Conservation (phyloP, 2,797 vertebrate species). For the Apodemus agrarius region DNA sequence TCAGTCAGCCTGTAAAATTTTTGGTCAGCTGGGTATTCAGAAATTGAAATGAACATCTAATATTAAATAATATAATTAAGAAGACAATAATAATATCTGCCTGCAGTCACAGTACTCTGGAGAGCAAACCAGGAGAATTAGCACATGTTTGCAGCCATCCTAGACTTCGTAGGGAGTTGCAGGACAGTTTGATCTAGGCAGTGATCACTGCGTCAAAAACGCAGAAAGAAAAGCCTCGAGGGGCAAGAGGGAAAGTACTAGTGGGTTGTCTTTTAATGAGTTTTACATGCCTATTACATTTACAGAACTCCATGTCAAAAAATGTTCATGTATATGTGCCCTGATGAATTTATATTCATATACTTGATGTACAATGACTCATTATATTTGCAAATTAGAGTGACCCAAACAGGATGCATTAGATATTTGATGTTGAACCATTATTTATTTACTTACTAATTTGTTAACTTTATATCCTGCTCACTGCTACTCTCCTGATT, state of each 20-base stretch:
- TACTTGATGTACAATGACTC: background rate
- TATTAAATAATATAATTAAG: background rate
- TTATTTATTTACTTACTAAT: background rate
- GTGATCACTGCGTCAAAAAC: background rate
- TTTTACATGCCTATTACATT: background rate
- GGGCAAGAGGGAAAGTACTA: background rate
- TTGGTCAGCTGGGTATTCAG: background rate
- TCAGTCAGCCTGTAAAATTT: background rate
- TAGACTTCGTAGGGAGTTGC: background rate
- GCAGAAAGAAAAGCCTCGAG: background rate
- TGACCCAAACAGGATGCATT: background rate
- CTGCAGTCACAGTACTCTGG: background rate
- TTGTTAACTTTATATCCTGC: background rate
- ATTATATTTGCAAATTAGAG: constrained; percentile 1
- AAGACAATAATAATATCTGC: background rate
- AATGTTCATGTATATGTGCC: background rate
- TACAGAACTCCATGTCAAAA: background rate
- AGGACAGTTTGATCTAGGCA: background rate
- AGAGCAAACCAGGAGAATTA: background rate
- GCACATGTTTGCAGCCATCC: background rate
- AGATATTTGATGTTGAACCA: background rate
- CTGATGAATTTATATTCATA: background rate
- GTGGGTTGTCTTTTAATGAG: background rate
- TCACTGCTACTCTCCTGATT: background rate
- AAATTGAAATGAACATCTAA: background rate